A percentile compares a stretch with the other conserved stretches of the same genome.
Evolutionary conservation across 92 coral and sea anemone species (phyloP).

Genomic region (Hydrozoanthus gracilis): DNA sequence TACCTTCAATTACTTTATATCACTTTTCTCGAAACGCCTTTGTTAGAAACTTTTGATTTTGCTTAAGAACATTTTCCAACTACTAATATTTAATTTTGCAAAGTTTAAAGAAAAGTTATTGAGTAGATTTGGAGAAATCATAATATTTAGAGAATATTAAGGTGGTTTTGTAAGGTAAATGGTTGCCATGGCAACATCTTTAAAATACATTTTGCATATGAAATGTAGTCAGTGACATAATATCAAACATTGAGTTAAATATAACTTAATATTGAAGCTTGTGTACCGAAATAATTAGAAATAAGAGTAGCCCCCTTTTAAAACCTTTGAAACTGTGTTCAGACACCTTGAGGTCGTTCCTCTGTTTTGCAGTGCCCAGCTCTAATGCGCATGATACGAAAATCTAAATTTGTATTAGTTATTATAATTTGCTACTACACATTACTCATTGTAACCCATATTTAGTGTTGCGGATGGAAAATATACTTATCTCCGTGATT

Average conservation of each 20-base stretch:
- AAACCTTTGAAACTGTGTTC: background rate
- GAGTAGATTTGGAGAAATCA: background rate
- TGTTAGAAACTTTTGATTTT: background rate
- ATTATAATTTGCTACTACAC: slow-evolving; percentile 15
- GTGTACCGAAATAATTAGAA: background rate
- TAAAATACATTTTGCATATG: background rate
- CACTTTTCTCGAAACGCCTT: slow-evolving; percentile 28
- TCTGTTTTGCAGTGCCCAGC: slow-evolving; percentile 27
- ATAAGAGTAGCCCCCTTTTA: background rate
- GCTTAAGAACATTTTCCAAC: background rate
- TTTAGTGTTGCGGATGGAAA: slow-evolving; percentile 4
- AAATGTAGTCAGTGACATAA: background rate
- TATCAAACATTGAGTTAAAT: background rate
- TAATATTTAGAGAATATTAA: background rate
- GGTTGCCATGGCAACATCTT: background rate
- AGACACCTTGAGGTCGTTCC: slow-evolving; percentile 5
- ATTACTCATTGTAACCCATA: slow-evolving; percentile 21
- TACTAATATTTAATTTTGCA: background rate
- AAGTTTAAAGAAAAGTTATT: background rate
- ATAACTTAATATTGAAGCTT: background rate
- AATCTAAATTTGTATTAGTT: slow-evolving; percentile 31
- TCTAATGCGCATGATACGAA: slow-evolving; percentile 28
- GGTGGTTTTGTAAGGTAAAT: background rate
- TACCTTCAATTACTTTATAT: background rate
- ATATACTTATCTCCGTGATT: slow-evolving; percentile 29